These are phyloP conservation scores for Ptilonorhynchus violaceus DNA, from an alignment of 2,113 vertebrate genomes.

Conservation along the genomic window DNA sequence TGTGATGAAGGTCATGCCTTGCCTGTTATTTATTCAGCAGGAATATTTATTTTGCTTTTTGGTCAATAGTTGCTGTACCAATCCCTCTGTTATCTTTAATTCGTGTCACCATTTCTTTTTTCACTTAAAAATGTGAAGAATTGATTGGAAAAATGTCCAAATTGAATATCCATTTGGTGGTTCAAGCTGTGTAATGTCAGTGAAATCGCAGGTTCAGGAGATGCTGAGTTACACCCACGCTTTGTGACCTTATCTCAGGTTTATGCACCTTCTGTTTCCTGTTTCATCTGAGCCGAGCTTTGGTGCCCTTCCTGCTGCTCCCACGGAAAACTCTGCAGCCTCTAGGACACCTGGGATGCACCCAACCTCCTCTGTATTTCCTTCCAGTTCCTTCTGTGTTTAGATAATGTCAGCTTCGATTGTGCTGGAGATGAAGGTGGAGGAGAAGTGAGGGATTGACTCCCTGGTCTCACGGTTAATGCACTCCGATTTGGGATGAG, in stretches of 20 bases:
- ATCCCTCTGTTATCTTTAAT: background rate
- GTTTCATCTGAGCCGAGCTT: background rate
- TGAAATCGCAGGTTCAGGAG: background rate
- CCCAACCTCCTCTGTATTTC: background rate
- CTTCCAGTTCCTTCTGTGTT: background rate
- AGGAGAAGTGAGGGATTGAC: constrained; percentile 3
- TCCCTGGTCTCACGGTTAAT: constrained; percentile 1
- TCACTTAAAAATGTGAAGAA: background rate
- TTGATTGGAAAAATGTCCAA: background rate
- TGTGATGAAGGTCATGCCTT: background rate
- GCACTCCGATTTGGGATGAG: background rate
- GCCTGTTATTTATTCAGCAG: background rate
- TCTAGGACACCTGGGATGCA: background rate
- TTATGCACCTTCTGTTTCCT: background rate
- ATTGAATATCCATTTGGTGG: background rate
- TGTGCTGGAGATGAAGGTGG: background rate
- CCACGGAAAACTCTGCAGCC: background rate
- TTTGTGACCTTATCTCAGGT: background rate
- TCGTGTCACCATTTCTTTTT: background rate
- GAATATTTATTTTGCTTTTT: background rate
- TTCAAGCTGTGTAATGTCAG: background rate
- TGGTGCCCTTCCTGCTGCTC: background rate
- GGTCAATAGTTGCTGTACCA: background rate
- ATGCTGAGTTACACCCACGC: background rate
- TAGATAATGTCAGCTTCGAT: constrained; percentile 22